Conservation (phyloP, 1,140 invertebrate genomes). For the Antheraea pernyi region DNA sequence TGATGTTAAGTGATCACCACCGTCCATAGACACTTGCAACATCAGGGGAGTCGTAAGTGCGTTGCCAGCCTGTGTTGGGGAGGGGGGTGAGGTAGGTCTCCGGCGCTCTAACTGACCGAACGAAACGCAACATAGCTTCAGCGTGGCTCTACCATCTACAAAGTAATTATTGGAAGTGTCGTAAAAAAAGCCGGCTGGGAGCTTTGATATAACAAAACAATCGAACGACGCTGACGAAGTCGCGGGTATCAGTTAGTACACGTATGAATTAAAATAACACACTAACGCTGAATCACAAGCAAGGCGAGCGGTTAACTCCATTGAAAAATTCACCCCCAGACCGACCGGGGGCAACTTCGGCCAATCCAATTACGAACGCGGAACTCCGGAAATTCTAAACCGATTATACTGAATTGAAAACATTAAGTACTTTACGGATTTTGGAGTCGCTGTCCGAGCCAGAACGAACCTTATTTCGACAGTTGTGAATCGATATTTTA, state of each 20-base stretch:
- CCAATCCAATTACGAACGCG: slow-evolving; percentile 72
- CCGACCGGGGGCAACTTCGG: slow-evolving; percentile 41
- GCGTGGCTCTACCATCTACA: too few species aligned
- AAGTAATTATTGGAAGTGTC: too few species aligned
- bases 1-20: too few species aligned
- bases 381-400: slow-evolving; percentile 76
- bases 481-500: slow-evolving; percentile 35
- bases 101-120: too few species aligned
- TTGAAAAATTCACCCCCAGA: slow-evolving; percentile 58
- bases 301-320: slow-evolving; percentile 32
- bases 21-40: too few species aligned
- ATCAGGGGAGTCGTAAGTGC: too few species aligned
- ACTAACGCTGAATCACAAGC: slow-evolving; percentile 27
- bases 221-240: too few species aligned
- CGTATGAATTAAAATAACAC: neutral
- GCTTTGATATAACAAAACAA: too few species aligned
- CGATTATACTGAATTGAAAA: slow-evolving; percentile 78
- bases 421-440: slow-evolving; percentile 74
- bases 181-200: too few species aligned
- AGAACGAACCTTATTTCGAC: slow-evolving; percentile 46
- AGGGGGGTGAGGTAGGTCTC: too few species aligned
- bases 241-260: neutral
- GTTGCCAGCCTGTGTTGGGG: too few species aligned
- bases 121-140: too few species aligned
- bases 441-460: slow-evolving; percentile 30